Conservation (phyloP, 2,888 invertebrate species). For the Chymomyza caudatula region DNA sequence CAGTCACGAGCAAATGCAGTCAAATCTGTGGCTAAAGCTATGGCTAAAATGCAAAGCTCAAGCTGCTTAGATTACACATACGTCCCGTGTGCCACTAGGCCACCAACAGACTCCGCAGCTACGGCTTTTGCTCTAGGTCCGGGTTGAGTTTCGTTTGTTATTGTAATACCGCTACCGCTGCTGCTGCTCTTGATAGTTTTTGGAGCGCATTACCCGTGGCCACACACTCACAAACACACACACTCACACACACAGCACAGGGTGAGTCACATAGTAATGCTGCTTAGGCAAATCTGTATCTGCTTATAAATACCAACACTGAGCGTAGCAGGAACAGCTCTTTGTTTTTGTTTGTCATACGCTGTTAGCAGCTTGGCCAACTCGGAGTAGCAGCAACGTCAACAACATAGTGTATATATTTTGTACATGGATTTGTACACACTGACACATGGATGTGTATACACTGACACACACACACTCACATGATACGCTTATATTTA, state of each 20-base stretch:
- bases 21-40: neutral
- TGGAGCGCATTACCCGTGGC: constrained; percentile 18
- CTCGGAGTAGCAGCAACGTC: too few relatives aligned
- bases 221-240: constrained; percentile 2
- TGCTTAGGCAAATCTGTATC: neutral
- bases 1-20: constrained; percentile 14
- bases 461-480: neutral
- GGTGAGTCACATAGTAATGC: neutral
- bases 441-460: neutral
- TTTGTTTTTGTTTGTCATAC: neutral
- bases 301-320: constrained; percentile 6
- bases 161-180: neutral
- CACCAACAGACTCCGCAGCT: neutral
- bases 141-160: neutral
- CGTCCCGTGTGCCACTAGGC: constrained; percentile 24
- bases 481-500: constrained; percentile 39
- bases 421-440: neutral
- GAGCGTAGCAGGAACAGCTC: neutral
- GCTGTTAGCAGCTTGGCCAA: neutral
- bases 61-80: constrained; percentile 40
- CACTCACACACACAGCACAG: neutral
- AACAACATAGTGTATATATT: neutral
- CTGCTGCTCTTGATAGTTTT: constrained; percentile 34
- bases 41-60: constrained; percentile 31
- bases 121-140: neutral